Percentiles rank a stretch among this genome's conserved stretches.
These are phyloP conservation scores for Yponomeuta plumbellus DNA, from an alignment of 2,888 invertebrate species.

Conservation along the genomic window DNA sequence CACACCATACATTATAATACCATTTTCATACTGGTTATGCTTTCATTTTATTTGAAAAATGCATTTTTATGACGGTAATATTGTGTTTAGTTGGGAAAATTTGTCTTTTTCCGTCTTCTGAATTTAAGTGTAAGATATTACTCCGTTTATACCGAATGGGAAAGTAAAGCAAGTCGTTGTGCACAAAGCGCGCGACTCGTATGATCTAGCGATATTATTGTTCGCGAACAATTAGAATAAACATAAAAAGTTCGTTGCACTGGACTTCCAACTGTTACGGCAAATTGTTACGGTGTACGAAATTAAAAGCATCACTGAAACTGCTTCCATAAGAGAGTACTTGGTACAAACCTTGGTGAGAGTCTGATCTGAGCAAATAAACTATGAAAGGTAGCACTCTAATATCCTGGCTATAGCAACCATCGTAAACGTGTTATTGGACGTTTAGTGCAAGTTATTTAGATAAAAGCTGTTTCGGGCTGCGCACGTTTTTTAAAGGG, in stretches of 20 bases:
- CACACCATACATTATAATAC: no score
- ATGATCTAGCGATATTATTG: neutral
- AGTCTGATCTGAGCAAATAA: neutral
- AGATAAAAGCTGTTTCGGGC: constrained; percentile 1
- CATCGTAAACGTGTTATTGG: neutral
- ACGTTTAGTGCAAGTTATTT: neutral
- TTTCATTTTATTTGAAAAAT: neutral
- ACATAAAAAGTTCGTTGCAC: neutral
- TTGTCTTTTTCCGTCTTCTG: neutral
- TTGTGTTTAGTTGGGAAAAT: neutral
- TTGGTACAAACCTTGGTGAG: no score
- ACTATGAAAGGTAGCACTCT: neutral
- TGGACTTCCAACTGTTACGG: neutral
- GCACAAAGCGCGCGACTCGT: neutral
- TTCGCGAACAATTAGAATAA: neutral
- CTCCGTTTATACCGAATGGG: neutral
- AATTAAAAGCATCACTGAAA: neutral
- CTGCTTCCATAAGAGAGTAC: neutral
- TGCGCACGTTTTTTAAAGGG: constrained; percentile 20
- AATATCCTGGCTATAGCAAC: neutral
- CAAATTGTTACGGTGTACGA: neutral
- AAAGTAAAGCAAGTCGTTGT: neutral
- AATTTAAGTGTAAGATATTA: neutral
- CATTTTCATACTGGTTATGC: no score
- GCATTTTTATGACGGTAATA: neutral